phyloP scores from a whole-genome alignment of 2,113 vertebrate genomes.

The Glaucomys volans region DNA sequence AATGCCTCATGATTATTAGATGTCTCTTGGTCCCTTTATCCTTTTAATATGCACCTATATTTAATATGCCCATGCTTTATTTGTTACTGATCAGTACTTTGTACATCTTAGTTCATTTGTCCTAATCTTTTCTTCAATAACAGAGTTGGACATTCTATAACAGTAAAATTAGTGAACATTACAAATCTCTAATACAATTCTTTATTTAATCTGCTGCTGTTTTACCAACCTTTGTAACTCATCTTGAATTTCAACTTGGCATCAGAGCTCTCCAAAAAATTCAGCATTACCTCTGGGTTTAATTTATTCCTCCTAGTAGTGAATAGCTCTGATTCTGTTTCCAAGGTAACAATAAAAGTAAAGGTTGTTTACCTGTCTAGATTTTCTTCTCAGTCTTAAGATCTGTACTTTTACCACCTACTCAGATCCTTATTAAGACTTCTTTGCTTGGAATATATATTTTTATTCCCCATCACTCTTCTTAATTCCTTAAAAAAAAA shows the following conservation, averaged over 20 bases:
- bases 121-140: background rate
- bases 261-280: constrained; percentile 51
- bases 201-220: background rate
- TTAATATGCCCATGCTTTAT: background rate
- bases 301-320: background rate
- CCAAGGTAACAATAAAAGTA: constrained; percentile 43
- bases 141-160: background rate
- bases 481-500: background rate
- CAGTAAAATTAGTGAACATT: background rate
- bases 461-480: background rate
- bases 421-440: constrained; percentile 49
- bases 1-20: background rate
- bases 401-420: background rate
- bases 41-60: background rate
- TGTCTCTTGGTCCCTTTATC: background rate
- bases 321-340: constrained; percentile 58
- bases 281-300: background rate
- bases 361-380: constrained; percentile 22
- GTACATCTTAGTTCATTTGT: background rate
- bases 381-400: constrained; percentile 20
- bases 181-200: background rate
- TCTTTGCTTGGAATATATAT: background rate
- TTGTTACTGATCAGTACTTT: background rate
- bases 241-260: constrained; percentile 52
- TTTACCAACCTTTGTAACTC: constrained; percentile 26